A percentile compares a stretch with the other conserved stretches of the same genome.
phyloP scores from a whole-genome alignment of 2,797 vertebrate genomes.

The Propithecus deckenii region DNA sequence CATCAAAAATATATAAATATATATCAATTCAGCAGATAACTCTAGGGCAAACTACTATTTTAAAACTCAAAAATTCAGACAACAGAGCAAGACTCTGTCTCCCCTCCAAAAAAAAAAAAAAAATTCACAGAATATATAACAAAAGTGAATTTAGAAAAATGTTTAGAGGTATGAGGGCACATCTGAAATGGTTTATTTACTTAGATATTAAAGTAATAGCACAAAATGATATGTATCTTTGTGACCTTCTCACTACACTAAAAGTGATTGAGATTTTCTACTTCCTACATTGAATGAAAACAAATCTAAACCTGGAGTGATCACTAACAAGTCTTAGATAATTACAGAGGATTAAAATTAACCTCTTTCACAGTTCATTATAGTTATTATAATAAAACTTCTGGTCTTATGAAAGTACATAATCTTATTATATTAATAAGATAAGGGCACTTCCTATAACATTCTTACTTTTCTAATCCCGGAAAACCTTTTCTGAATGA shows the following conservation, averaged over 20 bases:
- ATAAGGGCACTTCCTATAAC: neutral
- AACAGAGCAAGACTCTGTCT: neutral
- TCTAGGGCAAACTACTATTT: neutral
- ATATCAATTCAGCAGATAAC: neutral
- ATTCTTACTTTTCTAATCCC: neutral
- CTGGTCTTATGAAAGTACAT: neutral
- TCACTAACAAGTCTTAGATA: neutral
- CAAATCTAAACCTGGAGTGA: neutral
- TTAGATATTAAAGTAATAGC: neutral
- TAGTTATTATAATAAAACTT: neutral
- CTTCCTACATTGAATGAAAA: neutral
- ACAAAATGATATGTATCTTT: neutral
- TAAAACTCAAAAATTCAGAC: slow-evolving; percentile 11
- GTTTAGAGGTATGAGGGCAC: neutral
- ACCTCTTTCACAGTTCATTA: neutral
- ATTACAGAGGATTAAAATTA: slow-evolving; percentile 1
- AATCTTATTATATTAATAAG: neutral
- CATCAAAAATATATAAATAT: neutral
- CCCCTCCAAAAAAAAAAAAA: neutral
- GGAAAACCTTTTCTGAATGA: neutral
- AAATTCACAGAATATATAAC: neutral
- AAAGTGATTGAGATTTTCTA: neutral
- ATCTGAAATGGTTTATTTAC: neutral
- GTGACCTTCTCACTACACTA: neutral
- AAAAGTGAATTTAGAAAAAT: slow-evolving; percentile 10